Percentiles rank a stretch among this genome's conserved stretches.
Evolutionary conservation across 1,140 invertebrate species (phyloP).

Genomic region (Saccostrea glomerata): DNA sequence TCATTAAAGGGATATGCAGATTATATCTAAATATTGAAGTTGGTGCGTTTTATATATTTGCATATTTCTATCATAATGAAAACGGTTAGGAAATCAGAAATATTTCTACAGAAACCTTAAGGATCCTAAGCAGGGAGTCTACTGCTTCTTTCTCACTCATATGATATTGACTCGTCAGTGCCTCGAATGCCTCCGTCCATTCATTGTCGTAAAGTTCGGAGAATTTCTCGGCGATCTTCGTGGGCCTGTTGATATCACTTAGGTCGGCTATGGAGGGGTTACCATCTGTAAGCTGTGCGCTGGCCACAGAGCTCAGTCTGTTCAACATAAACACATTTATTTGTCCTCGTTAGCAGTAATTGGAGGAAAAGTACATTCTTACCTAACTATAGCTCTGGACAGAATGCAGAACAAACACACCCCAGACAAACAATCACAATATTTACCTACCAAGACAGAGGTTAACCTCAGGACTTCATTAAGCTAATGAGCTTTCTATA

Average conservation of each 20-base stretch:
- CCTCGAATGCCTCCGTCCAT: slow-evolving; percentile 45
- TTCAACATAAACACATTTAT: not conserved
- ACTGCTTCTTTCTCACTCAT: slow-evolving; percentile 43
- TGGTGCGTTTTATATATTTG: no score
- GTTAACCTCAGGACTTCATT: no score
- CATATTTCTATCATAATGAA: no score
- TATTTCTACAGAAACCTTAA: not conserved
- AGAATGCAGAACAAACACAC: no score
- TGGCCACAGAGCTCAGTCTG: slow-evolving; percentile 40
- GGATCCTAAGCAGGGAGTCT: slow-evolving; percentile 21
- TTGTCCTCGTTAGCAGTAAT: not conserved
- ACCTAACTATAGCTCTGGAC: not conserved
- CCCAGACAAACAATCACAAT: no score
- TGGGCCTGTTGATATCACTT: slow-evolving; percentile 38
- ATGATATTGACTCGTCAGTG: slow-evolving; percentile 17
- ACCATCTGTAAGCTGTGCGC: not conserved
- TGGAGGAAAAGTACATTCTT: not conserved
- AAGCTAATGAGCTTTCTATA: no score
- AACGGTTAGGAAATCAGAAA: no score
- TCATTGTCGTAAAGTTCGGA: slow-evolving; percentile 45
- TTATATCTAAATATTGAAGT: no score
- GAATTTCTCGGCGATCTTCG: slow-evolving; percentile 47
- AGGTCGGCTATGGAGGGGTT: slow-evolving; percentile 29
- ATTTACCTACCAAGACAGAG: no score
- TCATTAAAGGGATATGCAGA: no score